Base-by-base conservation (phyloP, 1,140 invertebrate species). In the Eubasilissa regina region DNA sequence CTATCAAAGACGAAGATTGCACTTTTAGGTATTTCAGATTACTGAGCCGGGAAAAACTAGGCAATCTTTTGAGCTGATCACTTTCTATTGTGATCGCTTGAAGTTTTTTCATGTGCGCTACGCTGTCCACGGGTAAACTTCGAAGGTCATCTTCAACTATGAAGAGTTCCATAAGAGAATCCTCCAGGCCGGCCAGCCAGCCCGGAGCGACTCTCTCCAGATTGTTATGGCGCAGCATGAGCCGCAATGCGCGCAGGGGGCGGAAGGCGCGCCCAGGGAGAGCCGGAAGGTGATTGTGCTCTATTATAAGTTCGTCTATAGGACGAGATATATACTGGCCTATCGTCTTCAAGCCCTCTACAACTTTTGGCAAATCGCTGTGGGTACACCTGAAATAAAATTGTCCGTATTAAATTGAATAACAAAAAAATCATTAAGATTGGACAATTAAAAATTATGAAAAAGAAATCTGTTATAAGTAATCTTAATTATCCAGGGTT, bases 171-270 rank as follows among this genome's bases (percentile, higher is more conserved):
- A 96, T 90, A 19, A 97, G 85, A 25, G 92, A 93, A 43, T 92
- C 91, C 85, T 96, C 95, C 19, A 96, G 88, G 68, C 93, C 93
- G 53, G 93, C 92, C 43, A 97, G 87, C 93, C 95, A 96, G 64
- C 95, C 93, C 43, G 93, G 92, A 0, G 95, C 94, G 6, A 97
- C 91, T 58, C 95, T 89, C 84, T 97, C 95, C 6, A 97, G 86
- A 19, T 93, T 92, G 87, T 97, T 97, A 84, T 96, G 93, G 3
- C 95, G 89, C 64, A 97, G 84, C 94, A 96, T 96, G 13, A 96
- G 84, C 47, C 95, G 89, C n/a, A 94, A 86, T 13, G 96, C 93
- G 84, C 93, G 92, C 17, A 96, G 85, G 80, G 92, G 92, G 55
- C 93, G 91, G 85, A 96, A 96, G 17, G 94, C 91, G 81, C 93